phyloP scores from a whole-genome alignment of 2,797 vertebrate genomes.

The Rhinichthys osculus region DNA sequence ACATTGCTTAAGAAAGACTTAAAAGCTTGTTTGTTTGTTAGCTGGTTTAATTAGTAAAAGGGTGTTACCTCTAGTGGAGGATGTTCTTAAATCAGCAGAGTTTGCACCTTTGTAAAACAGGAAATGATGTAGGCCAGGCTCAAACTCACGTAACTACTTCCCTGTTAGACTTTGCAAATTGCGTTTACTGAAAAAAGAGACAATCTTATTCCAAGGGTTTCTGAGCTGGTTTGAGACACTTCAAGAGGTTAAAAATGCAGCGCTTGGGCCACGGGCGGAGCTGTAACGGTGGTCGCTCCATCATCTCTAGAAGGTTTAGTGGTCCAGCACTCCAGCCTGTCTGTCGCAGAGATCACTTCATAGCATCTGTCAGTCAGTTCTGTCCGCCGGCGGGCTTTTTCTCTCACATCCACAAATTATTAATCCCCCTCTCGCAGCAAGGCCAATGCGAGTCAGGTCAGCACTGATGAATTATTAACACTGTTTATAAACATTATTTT shows the following conservation, averaged over 20 bases:
- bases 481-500: constrained; percentile 67
- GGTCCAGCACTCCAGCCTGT: not conserved
- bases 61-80: not conserved
- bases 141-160: not conserved
- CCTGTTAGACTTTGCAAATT: not conserved
- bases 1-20: not conserved
- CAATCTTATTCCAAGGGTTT: not conserved
- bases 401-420: constrained; percentile 48
- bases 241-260: not conserved
- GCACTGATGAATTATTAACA: constrained; percentile 66
- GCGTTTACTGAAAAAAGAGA: too few relatives aligned
- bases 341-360: constrained; percentile 38
- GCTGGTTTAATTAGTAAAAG: not conserved
- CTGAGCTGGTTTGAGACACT: not conserved
- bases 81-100: not conserved
- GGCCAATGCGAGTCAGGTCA: constrained; percentile 54
- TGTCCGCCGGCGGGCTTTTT: constrained; percentile 23
- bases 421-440: constrained; percentile 49
- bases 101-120: not conserved
- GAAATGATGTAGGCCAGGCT: not conserved
- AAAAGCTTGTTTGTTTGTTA: not conserved
- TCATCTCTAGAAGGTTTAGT: constrained; percentile 4
- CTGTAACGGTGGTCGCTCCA: not conserved
- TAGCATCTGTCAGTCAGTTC: constrained; percentile 43
- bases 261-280: not conserved